Conservation (phyloP, 2,797 vertebrate species). For the Scomberomorus guttatus region DNA sequence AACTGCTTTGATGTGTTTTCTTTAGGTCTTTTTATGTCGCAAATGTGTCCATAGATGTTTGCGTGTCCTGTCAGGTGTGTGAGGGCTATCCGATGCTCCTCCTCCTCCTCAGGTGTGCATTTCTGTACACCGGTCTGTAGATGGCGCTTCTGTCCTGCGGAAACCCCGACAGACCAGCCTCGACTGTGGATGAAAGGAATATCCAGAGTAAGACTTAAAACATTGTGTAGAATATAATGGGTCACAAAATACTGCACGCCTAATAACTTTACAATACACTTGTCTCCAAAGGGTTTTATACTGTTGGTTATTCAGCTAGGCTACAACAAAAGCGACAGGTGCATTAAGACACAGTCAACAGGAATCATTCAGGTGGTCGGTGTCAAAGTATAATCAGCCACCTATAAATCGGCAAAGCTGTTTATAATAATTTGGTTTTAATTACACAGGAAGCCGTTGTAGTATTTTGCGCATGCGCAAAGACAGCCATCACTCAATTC, state of each 20-base stretch:
- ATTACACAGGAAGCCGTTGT: not conserved
- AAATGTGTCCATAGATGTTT: not conserved
- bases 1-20: too few relatives aligned
- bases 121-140: constrained; percentile 48
- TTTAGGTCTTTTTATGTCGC: not conserved
- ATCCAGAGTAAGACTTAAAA: not conserved
- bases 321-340: not conserved
- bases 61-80: constrained; percentile 8
- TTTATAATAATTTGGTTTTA: not conserved
- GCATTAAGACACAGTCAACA: not conserved
- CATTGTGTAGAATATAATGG: rapidly evolving
- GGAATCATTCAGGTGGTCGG: too few relatives aligned
- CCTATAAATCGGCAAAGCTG: not conserved
- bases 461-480: not conserved
- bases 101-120: constrained; percentile 35
- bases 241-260: not conserved
- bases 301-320: not conserved
- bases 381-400: rapidly evolving
- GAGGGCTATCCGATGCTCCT: constrained; percentile 38
- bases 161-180: constrained; percentile 44
- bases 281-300: not conserved
- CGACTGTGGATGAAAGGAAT: constrained; percentile 50
- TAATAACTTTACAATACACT: not conserved
- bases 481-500: not conserved
- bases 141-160: constrained; percentile 46